Evolutionary conservation across 2,113 vertebrate species (phyloP).

Genomic region (Promerops cafer): DNA sequence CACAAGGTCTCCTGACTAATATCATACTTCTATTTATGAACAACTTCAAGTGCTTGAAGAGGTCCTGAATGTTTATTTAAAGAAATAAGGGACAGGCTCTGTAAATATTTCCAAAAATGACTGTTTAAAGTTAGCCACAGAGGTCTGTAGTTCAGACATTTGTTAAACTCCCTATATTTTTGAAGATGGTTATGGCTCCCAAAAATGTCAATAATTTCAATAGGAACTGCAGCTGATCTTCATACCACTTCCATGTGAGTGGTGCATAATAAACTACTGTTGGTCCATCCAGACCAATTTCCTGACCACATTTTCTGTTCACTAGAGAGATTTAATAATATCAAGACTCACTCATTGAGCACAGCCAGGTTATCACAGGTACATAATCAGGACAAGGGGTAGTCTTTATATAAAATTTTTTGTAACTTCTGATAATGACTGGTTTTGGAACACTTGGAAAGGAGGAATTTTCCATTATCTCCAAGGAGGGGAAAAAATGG

Average conservation of each 20-base stretch:
- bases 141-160: not conserved
- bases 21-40: not conserved
- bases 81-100: not conserved
- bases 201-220: not conserved
- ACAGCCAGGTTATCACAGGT: not conserved
- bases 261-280: not conserved
- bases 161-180: not conserved
- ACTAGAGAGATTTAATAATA: not conserved
- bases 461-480: not conserved
- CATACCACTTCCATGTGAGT: not conserved
- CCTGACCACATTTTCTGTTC: not conserved
- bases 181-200: not conserved
- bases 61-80: not conserved
- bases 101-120: not conserved
- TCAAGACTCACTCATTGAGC: not conserved
- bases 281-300: not conserved
- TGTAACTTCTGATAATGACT: not conserved
- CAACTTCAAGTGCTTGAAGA: not conserved
- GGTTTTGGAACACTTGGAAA: not conserved
- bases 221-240: not conserved
- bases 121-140: not conserved
- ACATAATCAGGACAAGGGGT: rapidly evolving
- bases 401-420: not conserved
- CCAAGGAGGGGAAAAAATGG: not conserved
- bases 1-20: not conserved